phyloP scores from a whole-genome alignment of 2,113 vertebrate genomes.

The Sisor rabdophorus region DNA sequence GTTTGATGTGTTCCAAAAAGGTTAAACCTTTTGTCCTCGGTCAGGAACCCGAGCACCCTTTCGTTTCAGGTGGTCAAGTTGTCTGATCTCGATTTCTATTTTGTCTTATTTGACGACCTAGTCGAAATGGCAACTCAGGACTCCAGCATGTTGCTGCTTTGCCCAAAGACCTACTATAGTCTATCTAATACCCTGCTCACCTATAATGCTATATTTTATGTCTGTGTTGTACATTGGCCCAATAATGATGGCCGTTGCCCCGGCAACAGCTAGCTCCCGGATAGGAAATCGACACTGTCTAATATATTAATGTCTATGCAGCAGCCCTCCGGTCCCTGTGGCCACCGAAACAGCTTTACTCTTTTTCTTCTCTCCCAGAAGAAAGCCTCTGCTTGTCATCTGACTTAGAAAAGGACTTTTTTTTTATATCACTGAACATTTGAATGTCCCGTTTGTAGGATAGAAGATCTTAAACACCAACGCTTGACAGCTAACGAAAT shows the following conservation, averaged over 20 bases:
- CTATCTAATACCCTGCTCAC: conserved; percentile 18
- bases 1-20: too few relatives aligned
- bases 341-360: conserved; percentile 24
- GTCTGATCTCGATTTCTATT: conserved; percentile 13
- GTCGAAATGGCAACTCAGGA: conserved; percentile 16
- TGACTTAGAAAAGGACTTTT: conserved; percentile 6
- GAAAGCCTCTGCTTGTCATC: conserved; percentile 12
- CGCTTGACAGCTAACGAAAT: conserved; percentile 7
- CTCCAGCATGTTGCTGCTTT: conserved; percentile 10
- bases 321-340: conserved; percentile 48
- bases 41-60: background rate
- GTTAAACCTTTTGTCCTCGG: too few relatives aligned
- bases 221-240: conserved; percentile 51
- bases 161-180: conserved; percentile 27
- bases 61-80: too few relatives aligned
- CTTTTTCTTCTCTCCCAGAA: conserved; percentile 1
- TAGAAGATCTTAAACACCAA: conserved; percentile 10
- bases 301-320: conserved; percentile 73
- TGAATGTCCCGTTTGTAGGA: background rate
- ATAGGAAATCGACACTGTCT: conserved; percentile 71
- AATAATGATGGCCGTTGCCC: conserved; percentile 70
- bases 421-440: conserved; percentile 18
- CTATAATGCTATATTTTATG: conserved; percentile 48
- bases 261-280: conserved; percentile 69
- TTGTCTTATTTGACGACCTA: conserved; percentile 20